Conservation (phyloP, 2,113 vertebrate species). For the Numida meleagris region DNA sequence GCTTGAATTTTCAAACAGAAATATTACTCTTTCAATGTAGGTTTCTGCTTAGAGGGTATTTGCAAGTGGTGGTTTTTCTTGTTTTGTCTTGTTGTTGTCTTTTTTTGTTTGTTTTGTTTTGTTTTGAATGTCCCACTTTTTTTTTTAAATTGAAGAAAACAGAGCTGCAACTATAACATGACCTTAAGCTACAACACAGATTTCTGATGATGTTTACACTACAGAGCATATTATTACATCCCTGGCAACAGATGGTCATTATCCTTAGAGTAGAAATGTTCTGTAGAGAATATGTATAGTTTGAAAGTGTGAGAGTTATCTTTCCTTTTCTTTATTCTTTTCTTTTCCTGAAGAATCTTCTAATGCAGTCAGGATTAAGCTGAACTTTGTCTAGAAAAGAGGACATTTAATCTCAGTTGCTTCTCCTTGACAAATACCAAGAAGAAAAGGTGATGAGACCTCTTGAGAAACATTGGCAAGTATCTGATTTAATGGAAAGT, state of each 20-base stretch:
- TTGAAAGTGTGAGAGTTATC: background rate
- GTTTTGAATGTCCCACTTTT: background rate
- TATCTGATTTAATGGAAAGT: background rate
- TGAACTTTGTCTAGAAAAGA: background rate
- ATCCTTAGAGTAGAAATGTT: background rate
- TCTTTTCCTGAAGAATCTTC: background rate
- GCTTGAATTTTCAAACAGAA: background rate
- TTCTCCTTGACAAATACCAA: background rate
- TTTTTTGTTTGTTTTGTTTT: background rate
- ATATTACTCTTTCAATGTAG: background rate
- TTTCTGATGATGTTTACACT: background rate
- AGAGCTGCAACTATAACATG: background rate
- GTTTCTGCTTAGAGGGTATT: background rate
- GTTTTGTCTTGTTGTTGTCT: background rate
- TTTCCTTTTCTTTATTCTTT: background rate
- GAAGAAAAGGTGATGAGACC: background rate
- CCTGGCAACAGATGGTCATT: background rate
- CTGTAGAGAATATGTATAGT: background rate
- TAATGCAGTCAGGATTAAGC: background rate
- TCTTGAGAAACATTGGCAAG: background rate
- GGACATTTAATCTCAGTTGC: background rate
- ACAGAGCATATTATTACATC: background rate
- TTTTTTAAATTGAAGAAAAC: background rate
- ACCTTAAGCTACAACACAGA: background rate
- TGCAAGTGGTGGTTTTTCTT: background rate